Conservation (phyloP, 2,888 invertebrate species). For the Elysia crispata region DNA sequence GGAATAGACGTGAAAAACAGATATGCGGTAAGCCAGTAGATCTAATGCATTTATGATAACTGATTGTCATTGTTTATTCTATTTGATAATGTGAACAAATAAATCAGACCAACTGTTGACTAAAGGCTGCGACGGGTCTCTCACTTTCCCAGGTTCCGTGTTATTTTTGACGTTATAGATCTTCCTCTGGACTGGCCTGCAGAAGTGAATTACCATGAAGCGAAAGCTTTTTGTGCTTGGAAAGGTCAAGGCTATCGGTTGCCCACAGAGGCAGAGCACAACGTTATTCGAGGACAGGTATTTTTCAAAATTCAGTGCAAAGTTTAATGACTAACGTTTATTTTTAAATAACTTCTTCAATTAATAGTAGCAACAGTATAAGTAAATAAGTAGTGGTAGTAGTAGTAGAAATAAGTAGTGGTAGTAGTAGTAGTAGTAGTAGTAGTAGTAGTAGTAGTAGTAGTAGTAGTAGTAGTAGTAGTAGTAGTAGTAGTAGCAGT, state of each 20-base stretch:
- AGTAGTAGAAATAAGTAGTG: no score
- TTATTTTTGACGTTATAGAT: slow-evolving; percentile 73
- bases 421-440: slow-evolving; percentile 1
- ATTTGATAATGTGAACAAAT: no score
- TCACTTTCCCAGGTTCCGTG: slow-evolving; percentile 66
- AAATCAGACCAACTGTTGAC: no score
- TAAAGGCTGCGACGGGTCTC: no score
- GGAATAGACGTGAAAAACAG: no score
- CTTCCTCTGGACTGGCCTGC: slow-evolving; percentile 76
- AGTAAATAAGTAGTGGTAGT: not conserved
- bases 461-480: slow-evolving; percentile 28
- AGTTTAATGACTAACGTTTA: no score
- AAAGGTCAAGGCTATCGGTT: slow-evolving; percentile 72
- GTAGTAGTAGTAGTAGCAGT: slow-evolving; percentile 24
- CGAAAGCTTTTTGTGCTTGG: slow-evolving; percentile 75
- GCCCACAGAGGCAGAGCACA: slow-evolving; percentile 73
- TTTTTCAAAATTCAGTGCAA: slow-evolving; percentile 57
- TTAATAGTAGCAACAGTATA: not conserved
- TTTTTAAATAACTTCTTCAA: no score
- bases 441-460: slow-evolving; percentile 19
- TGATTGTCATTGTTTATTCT: no score
- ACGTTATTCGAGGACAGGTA: slow-evolving; percentile 71
- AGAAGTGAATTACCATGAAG: slow-evolving; percentile 76
- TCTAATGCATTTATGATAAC: no score
- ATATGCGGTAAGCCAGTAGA: no score